Evolutionary conservation across 2,113 vertebrate species (phyloP), one percentile per base, ranked within the genome.

Genomic region (Nothocercus nigrocapillus): DNA sequence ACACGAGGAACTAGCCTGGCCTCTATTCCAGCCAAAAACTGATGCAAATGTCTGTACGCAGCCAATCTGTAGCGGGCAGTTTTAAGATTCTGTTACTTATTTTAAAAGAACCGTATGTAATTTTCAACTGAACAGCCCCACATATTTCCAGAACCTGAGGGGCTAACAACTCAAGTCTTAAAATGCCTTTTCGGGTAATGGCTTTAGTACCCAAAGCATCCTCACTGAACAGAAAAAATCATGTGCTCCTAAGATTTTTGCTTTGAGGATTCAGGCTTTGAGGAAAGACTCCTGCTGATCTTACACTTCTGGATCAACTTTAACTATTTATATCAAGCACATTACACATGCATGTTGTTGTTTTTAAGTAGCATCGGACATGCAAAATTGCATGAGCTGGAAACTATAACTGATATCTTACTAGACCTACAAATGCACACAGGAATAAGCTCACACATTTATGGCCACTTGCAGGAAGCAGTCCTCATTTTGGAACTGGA

Each of bases 101-200:
- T 95, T 73, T 47, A 15, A 25, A 82, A 76, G 44, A 49, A 42
- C 30, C 16, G 3, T 10, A 66, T 38, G 19, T 20, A 45, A 80
- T 83, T 90, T 88, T 69, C 58, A 90, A 38, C 32, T 82, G 79
- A 85, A 82, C 10, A 85, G 54, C 10, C 15, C 63, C 72, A 58
- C 20, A 24, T 21, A 21, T 86, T 86, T 76, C 53, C 63, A 62
- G n/a, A 77, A 58, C 68, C 44, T 16, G 27, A 11, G 8, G 30
- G 67, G 38, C 88, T 92, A 80, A 64, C 40, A 94, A 85, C 36
- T 69, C 69, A 38, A 13, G 14, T 36, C 28, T 36, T 72, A 58
- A 82, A 58, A 32, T 10, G n/a, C 38, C 36, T 76, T 58, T 82
- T 19, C 40, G 25, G 25, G 18, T 56, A 73, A 85, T 79, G 53